These are phyloP conservation scores for Baryphthengus martii DNA, from an alignment of 2,113 vertebrate species.

Conservation along the genomic window DNA sequence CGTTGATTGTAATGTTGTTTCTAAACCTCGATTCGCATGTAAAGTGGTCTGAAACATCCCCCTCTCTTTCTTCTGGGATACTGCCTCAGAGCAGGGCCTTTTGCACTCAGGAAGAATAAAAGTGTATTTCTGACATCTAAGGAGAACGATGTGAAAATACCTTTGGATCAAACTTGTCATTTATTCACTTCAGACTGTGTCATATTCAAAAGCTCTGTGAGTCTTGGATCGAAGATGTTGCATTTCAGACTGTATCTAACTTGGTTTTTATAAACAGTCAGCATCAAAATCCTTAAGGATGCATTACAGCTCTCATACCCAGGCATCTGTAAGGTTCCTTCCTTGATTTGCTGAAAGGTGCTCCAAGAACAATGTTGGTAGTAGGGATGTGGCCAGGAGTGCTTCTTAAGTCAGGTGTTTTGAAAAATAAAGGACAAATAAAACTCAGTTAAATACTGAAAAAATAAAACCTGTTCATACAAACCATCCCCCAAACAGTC, in stretches of 20 bases:
- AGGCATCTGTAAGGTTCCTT: background rate
- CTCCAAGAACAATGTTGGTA: background rate
- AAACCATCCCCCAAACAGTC: background rate
- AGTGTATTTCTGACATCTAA: background rate
- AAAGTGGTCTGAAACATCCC: background rate
- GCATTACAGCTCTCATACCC: background rate
- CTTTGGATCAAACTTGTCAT: background rate
- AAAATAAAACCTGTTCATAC: background rate
- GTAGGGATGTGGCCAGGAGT: background rate
- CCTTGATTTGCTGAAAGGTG: background rate
- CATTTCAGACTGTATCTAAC: background rate
- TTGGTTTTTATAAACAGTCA: background rate
- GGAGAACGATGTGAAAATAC: background rate
- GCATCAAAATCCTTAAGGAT: background rate
- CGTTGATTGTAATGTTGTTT: background rate
- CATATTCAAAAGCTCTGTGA: background rate
- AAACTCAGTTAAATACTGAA: background rate
- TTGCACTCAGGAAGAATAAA: background rate
- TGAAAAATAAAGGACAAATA: background rate
- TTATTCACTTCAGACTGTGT: background rate
- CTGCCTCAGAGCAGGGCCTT: background rate
- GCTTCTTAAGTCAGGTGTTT: background rate
- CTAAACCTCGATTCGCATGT: background rate
- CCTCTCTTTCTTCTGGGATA: background rate
- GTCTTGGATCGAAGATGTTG: background rate